Evolutionary conservation across 2,797 vertebrate genomes (phyloP).

Genomic region (Miichthys miiuy): DNA sequence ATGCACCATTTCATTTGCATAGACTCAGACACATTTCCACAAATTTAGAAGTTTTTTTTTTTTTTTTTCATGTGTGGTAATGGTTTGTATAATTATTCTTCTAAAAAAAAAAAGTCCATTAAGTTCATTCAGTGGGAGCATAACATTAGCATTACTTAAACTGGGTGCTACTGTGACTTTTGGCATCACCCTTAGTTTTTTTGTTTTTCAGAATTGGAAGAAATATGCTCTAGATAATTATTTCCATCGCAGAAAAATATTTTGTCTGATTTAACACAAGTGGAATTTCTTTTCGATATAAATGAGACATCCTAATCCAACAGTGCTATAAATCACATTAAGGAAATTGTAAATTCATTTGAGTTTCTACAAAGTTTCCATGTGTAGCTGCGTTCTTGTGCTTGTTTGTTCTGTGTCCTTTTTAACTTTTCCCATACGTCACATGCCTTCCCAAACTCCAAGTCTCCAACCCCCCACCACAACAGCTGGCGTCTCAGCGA

Average conservation of each 20-base stretch:
- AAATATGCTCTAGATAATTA: slow-evolving; percentile 16
- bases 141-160: slow-evolving; percentile 39
- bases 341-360: slow-evolving; percentile 17
- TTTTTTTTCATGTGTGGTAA: neutral
- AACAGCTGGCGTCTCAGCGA: slow-evolving; percentile 80
- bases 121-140: slow-evolving; percentile 23
- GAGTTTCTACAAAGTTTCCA: slow-evolving; percentile 28
- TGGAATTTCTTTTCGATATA: slow-evolving; percentile 1
- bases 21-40: slow-evolving; percentile 10
- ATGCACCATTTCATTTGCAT: slow-evolving; percentile 4
- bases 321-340: neutral
- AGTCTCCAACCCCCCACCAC: slow-evolving; percentile 67
- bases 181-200: neutral
- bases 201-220: neutral
- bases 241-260: slow-evolving; percentile 6
- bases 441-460: slow-evolving; percentile 64
- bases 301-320: neutral
- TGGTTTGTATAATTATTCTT: neutral
- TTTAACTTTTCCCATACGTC: slow-evolving; percentile 73
- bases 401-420: slow-evolving; percentile 49
- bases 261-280: slow-evolving; percentile 4
- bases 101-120: slow-evolving; percentile 20
- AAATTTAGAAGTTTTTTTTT: slow-evolving; percentile 8
- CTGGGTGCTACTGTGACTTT: neutral
- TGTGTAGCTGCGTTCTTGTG: slow-evolving; percentile 24